A percentile compares a stretch with the other conserved stretches of the same genome.
Evolutionary conservation across 2,113 vertebrate species (phyloP).

Genomic region (Clarias magur): DNA sequence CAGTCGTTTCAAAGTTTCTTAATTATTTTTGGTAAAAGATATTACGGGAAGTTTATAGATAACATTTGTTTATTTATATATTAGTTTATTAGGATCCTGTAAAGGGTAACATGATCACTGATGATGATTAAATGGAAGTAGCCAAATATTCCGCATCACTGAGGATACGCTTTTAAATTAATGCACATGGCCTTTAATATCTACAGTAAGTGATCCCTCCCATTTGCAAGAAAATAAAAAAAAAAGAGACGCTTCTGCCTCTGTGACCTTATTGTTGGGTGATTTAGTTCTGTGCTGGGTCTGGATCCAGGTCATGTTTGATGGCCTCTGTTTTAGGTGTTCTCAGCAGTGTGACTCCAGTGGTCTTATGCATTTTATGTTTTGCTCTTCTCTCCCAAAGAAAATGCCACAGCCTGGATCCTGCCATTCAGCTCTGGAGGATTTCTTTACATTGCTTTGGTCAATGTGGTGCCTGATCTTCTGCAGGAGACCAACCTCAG

Average conservation of each 20-base stretch:
- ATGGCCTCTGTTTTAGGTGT: neutral
- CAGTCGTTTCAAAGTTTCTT: too few relatives aligned
- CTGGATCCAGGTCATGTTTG: neutral
- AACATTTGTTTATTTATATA: too few relatives aligned
- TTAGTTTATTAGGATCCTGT: neutral
- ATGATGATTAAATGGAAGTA: neutral
- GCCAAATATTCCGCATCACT: neutral
- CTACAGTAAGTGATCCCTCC: neutral
- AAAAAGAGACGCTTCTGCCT: neutral
- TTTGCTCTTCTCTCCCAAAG: slow-evolving; percentile 51
- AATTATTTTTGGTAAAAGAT: too few relatives aligned
- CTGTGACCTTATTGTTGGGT: neutral
- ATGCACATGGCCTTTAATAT: neutral
- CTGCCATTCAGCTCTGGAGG: slow-evolving; percentile 94
- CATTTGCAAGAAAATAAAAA: neutral
- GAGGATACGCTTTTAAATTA: neutral
- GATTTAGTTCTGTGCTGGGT: neutral
- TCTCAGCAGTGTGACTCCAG: neutral
- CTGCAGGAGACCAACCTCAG: slow-evolving; percentile 87
- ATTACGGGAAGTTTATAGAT: too few relatives aligned
- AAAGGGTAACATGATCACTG: neutral
- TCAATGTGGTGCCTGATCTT: slow-evolving; percentile 94
- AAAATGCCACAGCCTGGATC: slow-evolving; percentile 88
- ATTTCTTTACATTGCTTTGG: slow-evolving; percentile 95
- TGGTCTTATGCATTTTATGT: neutral